A percentile compares a stretch with the other conserved stretches of the same genome.
Conservation (phyloP, 2,113 vertebrate species). For the Cyprinodon brontotheroides region DNA sequence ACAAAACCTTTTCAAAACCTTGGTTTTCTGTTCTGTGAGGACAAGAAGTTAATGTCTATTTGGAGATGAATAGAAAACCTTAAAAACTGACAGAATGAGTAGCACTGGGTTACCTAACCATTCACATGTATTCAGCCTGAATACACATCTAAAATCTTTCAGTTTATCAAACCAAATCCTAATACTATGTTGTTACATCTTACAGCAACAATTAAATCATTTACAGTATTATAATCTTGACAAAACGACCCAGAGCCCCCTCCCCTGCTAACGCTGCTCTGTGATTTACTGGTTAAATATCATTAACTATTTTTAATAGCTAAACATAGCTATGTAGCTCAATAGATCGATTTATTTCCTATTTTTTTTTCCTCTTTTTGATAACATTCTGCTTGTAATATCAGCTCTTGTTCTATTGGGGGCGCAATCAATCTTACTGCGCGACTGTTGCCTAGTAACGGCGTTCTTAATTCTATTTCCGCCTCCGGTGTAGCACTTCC, state of each 20-base stretch:
- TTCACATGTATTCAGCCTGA: background rate
- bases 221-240: background rate
- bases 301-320: background rate
- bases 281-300: background rate
- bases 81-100: no score
- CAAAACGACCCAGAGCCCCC: background rate
- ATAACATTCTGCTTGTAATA: background rate
- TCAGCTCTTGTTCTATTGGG: background rate
- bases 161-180: background rate
- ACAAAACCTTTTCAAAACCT: no score
- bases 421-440: background rate
- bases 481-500: background rate
- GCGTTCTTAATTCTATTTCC: background rate
- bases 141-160: background rate
- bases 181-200: background rate
- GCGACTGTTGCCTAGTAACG: background rate
- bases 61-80: no score
- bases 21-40: no score
- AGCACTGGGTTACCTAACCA: no score
- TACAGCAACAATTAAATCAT: background rate
- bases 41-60: no score
- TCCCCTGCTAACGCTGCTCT: background rate
- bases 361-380: background rate
- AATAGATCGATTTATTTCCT: background rate
- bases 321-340: background rate